phyloP scores from a whole-genome alignment of 2,888 invertebrate genomes.

The Tenthredo mesomela region DNA sequence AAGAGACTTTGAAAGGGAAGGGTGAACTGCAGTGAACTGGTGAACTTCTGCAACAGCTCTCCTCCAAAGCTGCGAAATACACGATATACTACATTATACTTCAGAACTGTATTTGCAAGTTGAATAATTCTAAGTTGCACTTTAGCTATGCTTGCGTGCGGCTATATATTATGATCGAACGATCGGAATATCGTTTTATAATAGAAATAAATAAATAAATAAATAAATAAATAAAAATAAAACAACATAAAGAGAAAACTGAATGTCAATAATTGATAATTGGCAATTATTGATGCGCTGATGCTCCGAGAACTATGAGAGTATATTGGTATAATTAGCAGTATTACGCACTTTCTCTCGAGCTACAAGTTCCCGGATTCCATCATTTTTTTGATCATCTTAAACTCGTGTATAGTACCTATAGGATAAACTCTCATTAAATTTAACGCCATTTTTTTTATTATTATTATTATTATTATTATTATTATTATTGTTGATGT shows the following conservation, averaged over 20 bases:
- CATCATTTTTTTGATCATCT: neutral
- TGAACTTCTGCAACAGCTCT: constrained; percentile 21
- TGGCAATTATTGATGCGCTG: neutral
- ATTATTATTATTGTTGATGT: neutral
- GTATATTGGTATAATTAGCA: constrained; percentile 17
- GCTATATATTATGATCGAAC: neutral
- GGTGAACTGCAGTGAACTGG: constrained; percentile 47
- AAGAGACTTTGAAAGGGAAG: constrained; percentile 48
- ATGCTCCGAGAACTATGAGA: constrained; percentile 30
- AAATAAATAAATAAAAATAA: neutral
- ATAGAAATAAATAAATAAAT: too few relatives aligned
- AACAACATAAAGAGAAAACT: constrained; percentile 10
- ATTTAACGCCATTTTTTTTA: neutral
- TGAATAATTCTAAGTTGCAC: neutral
- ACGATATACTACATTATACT: neutral
- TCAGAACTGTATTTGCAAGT: neutral
- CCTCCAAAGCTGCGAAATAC: neutral
- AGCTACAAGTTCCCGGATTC: constrained; percentile 2
- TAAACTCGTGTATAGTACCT: neutral
- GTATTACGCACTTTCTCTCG: constrained; percentile 42
- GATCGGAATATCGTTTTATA: neutral
- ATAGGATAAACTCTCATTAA: neutral
- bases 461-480: too few relatives aligned
- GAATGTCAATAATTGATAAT: constrained; percentile 21
- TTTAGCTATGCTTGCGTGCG: too few relatives aligned